These are phyloP conservation scores for Pantherophis vulpinus DNA, from an alignment of 2,797 vertebrate genomes.

Conservation along the genomic window DNA sequence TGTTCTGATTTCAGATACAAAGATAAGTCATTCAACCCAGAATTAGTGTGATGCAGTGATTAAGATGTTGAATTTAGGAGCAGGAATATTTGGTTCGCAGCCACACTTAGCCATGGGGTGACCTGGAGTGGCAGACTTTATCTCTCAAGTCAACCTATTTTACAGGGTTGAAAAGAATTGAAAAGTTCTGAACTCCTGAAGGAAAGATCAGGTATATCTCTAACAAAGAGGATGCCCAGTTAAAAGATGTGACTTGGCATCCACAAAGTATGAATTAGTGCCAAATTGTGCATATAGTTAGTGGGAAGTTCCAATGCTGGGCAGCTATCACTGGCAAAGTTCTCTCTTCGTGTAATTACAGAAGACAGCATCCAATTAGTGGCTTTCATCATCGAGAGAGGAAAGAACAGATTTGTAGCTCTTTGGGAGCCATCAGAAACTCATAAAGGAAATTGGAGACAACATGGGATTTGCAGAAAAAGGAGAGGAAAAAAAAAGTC, in stretches of 20 bases:
- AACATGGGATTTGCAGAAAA: not conserved
- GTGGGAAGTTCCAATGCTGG: not conserved
- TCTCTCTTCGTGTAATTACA: not conserved
- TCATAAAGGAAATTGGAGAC: not conserved
- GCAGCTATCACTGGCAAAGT: not conserved
- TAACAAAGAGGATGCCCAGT: not conserved
- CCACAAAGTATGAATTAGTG: not conserved
- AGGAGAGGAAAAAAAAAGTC: not conserved
- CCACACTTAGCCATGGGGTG: not conserved
- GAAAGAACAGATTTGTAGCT: not conserved
- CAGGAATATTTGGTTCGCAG: not conserved
- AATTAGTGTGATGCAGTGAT: not conserved
- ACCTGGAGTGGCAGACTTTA: not conserved
- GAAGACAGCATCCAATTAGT: not conserved
- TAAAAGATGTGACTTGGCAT: not conserved
- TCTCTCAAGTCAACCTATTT: not conserved
- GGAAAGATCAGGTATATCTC: not conserved
- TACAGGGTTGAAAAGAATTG: not conserved
- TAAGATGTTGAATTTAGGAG: not conserved
- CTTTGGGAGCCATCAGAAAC: not conserved
- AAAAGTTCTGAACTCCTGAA: not conserved
- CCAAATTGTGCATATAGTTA: not conserved
- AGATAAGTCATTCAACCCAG: not conserved
- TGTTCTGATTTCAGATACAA: not conserved
- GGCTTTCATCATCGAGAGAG: not conserved